Base-by-base conservation (phyloP, 2,797 vertebrate species). In the Oophaga sylvatica region DNA sequence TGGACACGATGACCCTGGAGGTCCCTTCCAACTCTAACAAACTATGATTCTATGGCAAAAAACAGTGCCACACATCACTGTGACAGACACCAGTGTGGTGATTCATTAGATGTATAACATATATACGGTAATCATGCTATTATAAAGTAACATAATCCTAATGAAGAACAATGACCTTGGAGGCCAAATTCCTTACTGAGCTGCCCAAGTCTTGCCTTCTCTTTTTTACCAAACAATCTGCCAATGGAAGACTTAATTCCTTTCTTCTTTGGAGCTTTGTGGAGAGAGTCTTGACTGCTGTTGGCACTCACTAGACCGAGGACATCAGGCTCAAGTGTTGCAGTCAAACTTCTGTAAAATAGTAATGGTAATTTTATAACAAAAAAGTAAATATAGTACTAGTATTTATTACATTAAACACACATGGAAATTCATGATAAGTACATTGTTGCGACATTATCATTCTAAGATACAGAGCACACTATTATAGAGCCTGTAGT, bases 211-310 rank as follows among this genome's bases (percentile, higher is more conserved):
- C 98, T 95, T 86, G 96, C 98, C 91, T 99, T 99, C 94, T 99
- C 98, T 92, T 99, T 99, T 96, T 99, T 99, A 92, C 98, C 98
- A 1, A 99, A 99, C 91, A 99, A 94, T 41, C 98, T 96, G n/a
- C 98, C 98, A 89, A 99, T 99, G 88, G 98, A 99, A 88, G 98
- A 99, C 90, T 99, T 99, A 94, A 99, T 99, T 91, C 98, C 98
- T 93, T 99, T 99, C 93, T 99, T 99, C 94, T 99, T 99, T 29
- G 98, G 97, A 93, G 97, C 97, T 95, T 99, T 99, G 93, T 98
- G 97, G 63, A 99, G 95, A 35, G 98, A 99, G 90, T 99, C 98
- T 91, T 98, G 97, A 93, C 98, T 99, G 95, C 98, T 99, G 88
- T 92, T 96, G 86, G 97, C 94, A 90, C 98, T 99, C 91, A 97